Evolutionary conservation across 2,797 vertebrate genomes (phyloP).

Genomic region (Nannoperca australis): DNA sequence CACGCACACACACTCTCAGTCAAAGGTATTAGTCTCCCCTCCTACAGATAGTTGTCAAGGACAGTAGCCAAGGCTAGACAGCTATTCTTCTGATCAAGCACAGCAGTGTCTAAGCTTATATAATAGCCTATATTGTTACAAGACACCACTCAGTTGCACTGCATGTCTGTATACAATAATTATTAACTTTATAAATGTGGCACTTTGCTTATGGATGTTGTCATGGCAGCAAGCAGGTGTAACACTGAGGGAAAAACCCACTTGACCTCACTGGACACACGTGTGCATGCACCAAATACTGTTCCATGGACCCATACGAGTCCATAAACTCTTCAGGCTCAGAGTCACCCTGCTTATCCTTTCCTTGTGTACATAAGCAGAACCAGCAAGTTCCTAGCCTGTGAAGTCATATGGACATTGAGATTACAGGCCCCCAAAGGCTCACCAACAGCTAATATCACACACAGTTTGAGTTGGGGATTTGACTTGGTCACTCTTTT

Average conservation of each 20-base stretch:
- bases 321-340: slow-evolving; percentile 5
- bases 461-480: slow-evolving; percentile 54
- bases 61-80: slow-evolving; percentile 12
- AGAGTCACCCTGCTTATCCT: slow-evolving; percentile 30
- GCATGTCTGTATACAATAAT: background rate
- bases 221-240: background rate
- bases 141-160: slow-evolving; percentile 16
- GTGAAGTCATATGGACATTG: slow-evolving; percentile 70
- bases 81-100: slow-evolving; percentile 25
- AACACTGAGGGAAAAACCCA: background rate
- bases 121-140: slow-evolving; percentile 12
- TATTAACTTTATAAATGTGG: background rate
- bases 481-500: slow-evolving; percentile 40
- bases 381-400: slow-evolving; percentile 50
- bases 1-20: slow-evolving; percentile 7
- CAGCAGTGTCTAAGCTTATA: slow-evolving; percentile 20
- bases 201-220: background rate
- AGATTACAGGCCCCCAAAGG: slow-evolving; percentile 59
- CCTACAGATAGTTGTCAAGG: slow-evolving; percentile 49
- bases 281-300: background rate
- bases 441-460: slow-evolving; percentile 52
- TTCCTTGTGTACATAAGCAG: slow-evolving; percentile 49
- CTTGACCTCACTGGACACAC: background rate
- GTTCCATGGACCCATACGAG: background rate
- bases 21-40: slow-evolving; percentile 29